A percentile compares a stretch with the other conserved stretches of the same genome.
Evolutionary conservation across 2,888 invertebrate species (phyloP).

Genomic region (Caenorhabditis sinica): DNA sequence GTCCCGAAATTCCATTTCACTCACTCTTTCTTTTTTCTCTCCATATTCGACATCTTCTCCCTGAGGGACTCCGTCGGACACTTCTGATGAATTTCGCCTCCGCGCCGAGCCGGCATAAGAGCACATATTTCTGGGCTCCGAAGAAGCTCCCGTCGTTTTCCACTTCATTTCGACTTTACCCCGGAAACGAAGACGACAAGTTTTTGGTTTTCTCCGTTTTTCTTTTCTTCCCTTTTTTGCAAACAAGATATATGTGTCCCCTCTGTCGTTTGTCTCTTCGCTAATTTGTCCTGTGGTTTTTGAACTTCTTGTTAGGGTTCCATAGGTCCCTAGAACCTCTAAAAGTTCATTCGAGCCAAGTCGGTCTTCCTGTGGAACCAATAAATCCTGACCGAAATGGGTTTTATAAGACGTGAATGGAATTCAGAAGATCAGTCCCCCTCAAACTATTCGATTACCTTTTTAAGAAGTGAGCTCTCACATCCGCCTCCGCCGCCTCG

Average conservation of each 20-base stretch:
- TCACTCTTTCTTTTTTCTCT: neutral
- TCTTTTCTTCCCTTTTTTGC: neutral
- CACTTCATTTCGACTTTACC: slow-evolving; percentile 58
- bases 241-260: slow-evolving; percentile 44
- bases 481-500: slow-evolving; percentile 51
- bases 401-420: neutral
- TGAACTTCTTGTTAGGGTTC: slow-evolving; percentile 8
- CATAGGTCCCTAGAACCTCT: neutral
- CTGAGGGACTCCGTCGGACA: slow-evolving; percentile 54
- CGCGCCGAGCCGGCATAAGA: slow-evolving; percentile 51
- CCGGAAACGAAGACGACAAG: slow-evolving; percentile 35
- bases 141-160: slow-evolving; percentile 16
- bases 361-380: neutral
- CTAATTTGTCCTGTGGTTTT: slow-evolving; percentile 41
- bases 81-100: slow-evolving; percentile 64
- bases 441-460: slow-evolving; percentile 29
- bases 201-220: slow-evolving; percentile 39
- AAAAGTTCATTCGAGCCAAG: slow-evolving; percentile 1
- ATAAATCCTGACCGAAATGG: slow-evolving; percentile 25
- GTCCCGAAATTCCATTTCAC: slow-evolving; percentile 34
- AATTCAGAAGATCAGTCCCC: slow-evolving; percentile 39
- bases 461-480: slow-evolving; percentile 31
- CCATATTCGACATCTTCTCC: slow-evolving; percentile 51
- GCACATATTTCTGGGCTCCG: slow-evolving; percentile 39
- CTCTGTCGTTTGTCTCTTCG: neutral